Evolutionary conservation across 2,888 invertebrate species (phyloP).

Genomic region (Hyles lineata): DNA sequence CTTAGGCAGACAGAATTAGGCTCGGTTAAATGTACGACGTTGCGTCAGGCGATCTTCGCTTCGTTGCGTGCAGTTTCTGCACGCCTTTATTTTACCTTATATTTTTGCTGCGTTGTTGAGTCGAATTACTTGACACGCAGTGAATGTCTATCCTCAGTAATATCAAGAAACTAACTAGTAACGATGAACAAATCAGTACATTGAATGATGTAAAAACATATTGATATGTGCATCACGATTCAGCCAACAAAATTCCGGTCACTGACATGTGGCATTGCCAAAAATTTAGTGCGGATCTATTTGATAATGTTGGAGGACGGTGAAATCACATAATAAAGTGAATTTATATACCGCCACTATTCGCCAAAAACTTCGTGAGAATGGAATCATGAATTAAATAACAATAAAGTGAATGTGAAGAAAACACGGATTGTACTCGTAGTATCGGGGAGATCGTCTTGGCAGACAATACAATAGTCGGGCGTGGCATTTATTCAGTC

Average conservation of each 20-base stretch:
- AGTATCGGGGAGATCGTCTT: not conserved
- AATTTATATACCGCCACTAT: not conserved
- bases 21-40: constrained; percentile 8
- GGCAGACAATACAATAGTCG: constrained; percentile 5
- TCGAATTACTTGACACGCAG: not conserved
- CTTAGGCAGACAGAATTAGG: constrained; percentile 12
- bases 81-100: not conserved
- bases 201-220: not conserved
- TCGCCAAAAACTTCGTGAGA: constrained; percentile 6
- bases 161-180: not conserved
- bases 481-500: not conserved
- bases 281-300: not conserved
- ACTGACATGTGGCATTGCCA: not conserved
- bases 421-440: constrained; percentile 13
- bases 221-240: not conserved
- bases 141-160: not conserved
- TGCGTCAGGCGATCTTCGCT: not conserved
- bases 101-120: not conserved
- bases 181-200: not conserved
- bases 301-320: not conserved
- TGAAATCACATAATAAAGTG: not conserved
- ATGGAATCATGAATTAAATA: constrained; percentile 18
- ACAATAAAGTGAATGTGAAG: not conserved
- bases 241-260: not conserved
- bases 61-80: constrained; percentile 9